These are phyloP conservation scores for Hirundo rustica DNA, from an alignment of 2,797 vertebrate species.

Conservation along the genomic window DNA sequence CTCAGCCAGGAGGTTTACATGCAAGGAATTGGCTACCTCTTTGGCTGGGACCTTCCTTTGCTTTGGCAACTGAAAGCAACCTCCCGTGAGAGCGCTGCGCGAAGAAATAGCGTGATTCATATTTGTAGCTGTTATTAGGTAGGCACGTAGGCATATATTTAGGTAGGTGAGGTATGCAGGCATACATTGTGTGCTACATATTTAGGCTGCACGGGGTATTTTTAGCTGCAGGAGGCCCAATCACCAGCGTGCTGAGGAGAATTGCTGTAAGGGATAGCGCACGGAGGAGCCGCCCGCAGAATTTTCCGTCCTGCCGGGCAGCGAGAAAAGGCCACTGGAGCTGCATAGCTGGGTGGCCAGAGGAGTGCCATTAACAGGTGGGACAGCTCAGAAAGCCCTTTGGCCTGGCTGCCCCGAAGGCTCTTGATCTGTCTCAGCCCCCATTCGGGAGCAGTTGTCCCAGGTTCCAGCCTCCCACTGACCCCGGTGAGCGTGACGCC, in stretches of 20 bases:
- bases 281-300: background rate
- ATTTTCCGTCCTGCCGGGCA: background rate
- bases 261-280: background rate
- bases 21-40: background rate
- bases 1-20: background rate
- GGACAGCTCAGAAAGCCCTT: background rate
- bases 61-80: background rate
- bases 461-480: background rate
- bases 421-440: background rate
- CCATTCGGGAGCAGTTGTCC: background rate
- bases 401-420: background rate
- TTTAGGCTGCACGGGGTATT: background rate
- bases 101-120: background rate
- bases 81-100: background rate
- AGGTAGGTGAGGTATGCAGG: background rate
- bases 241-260: background rate
- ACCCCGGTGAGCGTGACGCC: accelerated
- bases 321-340: background rate
- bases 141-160: background rate
- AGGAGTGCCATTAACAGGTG: conserved; percentile 4
- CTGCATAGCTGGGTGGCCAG: background rate
- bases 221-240: conserved; percentile 24
- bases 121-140: background rate
- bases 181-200: background rate
- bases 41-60: background rate